These are phyloP conservation scores for Tanytarsus gracilentus DNA, from an alignment of 2,888 invertebrate genomes.

Conservation along the genomic window DNA sequence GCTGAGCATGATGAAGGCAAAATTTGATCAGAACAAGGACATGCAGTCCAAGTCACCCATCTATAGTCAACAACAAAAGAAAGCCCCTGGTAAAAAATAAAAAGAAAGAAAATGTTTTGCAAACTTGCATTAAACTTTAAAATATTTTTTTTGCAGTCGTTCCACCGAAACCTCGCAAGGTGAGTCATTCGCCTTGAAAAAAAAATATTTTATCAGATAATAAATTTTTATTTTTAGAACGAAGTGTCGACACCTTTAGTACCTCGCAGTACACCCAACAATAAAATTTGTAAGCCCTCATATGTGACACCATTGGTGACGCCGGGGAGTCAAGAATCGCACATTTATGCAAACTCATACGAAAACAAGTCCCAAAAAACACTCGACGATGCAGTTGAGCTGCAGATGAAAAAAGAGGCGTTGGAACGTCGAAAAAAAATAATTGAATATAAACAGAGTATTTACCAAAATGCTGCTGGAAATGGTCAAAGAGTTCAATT, in stretches of 20 bases:
- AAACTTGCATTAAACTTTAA: not conserved
- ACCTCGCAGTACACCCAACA: slow-evolving; percentile 65
- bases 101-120: not conserved
- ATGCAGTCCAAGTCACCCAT: not conserved
- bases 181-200: not conserved
- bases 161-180: slow-evolving; percentile 20
- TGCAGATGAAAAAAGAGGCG: slow-evolving; percentile 21
- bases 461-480: not conserved
- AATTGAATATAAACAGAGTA: slow-evolving; percentile 16
- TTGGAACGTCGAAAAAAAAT: slow-evolving; percentile 20
- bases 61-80: slow-evolving; percentile 13
- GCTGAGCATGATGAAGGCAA: slow-evolving; percentile 4
- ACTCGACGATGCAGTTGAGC: slow-evolving; percentile 8
- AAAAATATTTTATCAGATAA: not conserved
- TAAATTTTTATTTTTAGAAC: slow-evolving; percentile 13
- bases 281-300: slow-evolving; percentile 61
- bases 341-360: slow-evolving; percentile 17
- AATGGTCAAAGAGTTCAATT: slow-evolving; percentile 9
- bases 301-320: slow-evolving; percentile 40
- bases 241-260: slow-evolving; percentile 42
- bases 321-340: not conserved
- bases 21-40: slow-evolving; percentile 20
- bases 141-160: slow-evolving; percentile 10
- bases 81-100: not conserved
- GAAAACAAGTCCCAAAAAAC: not conserved